Evolutionary conservation across 2,888 invertebrate genomes (phyloP).

Genomic region (Drosophila niveifrons): DNA sequence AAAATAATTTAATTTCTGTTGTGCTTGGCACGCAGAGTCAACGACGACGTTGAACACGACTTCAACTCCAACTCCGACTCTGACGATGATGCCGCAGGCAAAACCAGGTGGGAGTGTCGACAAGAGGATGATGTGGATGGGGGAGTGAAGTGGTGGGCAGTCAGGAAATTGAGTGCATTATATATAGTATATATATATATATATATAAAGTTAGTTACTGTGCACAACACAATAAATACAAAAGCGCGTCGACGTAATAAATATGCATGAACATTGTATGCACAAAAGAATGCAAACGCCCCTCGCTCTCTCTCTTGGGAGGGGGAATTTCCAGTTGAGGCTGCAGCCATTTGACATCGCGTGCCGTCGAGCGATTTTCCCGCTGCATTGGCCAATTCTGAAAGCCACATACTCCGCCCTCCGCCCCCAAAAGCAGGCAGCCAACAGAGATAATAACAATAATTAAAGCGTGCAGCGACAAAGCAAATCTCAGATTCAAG

Average conservation of each 20-base stretch:
- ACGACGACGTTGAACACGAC: conserved; percentile 14
- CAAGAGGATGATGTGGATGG: neutral
- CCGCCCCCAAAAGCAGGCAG: conserved; percentile 11
- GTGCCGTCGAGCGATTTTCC: conserved; percentile 82
- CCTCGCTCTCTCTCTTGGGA: neutral
- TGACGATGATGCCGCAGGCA: conserved; percentile 40
- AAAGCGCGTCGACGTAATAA: conserved; percentile 76
- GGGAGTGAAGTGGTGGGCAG: conserved; percentile 30
- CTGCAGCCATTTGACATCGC: conserved; percentile 81
- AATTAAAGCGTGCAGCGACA: conserved; percentile 78
- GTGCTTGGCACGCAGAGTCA: conserved; percentile 67
- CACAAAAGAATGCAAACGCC: conserved; percentile 72
- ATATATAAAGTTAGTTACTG: conserved; percentile 59
- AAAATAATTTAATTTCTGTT: conserved; percentile 78
- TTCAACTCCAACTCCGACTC: conserved; percentile 1
- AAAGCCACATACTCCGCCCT: conserved; percentile 44
- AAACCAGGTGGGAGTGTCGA: conserved; percentile 25
- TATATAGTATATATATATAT: conserved; percentile 29
- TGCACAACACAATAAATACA: conserved; percentile 65
- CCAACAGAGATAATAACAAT: conserved; percentile 74
- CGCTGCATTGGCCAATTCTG: conserved; percentile 78
- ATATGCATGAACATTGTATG: conserved; percentile 77
- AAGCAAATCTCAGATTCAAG: conserved; percentile 71
- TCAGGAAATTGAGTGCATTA: conserved; percentile 75
- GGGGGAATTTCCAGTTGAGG: conserved; percentile 3